Evolutionary conservation across 2,888 invertebrate genomes (phyloP).

Genomic region (Lithosia quadra): DNA sequence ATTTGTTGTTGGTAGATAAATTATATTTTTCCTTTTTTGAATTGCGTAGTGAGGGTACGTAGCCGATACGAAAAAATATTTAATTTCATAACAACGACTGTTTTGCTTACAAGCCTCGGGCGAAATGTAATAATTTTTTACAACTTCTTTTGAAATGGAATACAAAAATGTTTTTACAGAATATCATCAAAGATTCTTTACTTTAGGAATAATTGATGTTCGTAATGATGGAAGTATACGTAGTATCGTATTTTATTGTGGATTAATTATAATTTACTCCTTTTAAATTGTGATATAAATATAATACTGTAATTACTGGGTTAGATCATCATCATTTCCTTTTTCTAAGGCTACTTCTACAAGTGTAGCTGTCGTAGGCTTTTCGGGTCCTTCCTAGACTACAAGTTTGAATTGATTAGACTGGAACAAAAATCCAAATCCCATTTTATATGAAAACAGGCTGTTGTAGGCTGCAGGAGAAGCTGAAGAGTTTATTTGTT

Average conservation of each 20-base stretch:
- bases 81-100: slow-evolving; percentile 47
- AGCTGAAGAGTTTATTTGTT: too few species aligned
- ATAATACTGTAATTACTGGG: too few species aligned
- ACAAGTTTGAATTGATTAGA: too few species aligned
- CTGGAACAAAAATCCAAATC: too few species aligned
- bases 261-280: background rate
- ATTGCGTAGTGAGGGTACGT: slow-evolving; percentile 20
- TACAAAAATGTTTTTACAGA: slow-evolving; percentile 40
- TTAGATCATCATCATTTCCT: too few species aligned
- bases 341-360: background rate
- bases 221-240: background rate
- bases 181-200: slow-evolving; percentile 39
- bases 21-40: slow-evolving; percentile 28
- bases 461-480: too few species aligned
- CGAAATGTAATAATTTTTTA: slow-evolving; percentile 38
- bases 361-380: background rate
- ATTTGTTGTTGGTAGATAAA: slow-evolving; percentile 50
- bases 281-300: too few species aligned
- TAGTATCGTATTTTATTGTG: background rate
- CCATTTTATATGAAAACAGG: too few species aligned
- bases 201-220: slow-evolving; percentile 31
- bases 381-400: too few species aligned
- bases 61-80: slow-evolving; percentile 40
- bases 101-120: slow-evolving; percentile 43
- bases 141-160: slow-evolving; percentile 37